Evolutionary conservation across 2,797 vertebrate species (phyloP), one percentile per base, ranked within the genome.

Genomic region (Lophura swinhoii): DNA sequence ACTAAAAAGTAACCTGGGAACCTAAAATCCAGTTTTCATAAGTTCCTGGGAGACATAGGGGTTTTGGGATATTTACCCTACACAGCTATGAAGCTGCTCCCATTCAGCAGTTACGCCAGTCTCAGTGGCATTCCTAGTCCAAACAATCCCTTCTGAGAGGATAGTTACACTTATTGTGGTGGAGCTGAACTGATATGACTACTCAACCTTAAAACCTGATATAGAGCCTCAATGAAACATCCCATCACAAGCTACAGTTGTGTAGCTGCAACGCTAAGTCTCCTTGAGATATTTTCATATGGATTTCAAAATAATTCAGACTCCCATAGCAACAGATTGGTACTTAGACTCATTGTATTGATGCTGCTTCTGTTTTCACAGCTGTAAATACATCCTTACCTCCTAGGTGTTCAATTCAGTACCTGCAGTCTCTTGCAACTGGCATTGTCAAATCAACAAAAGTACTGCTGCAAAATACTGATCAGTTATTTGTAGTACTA

Each of bases 331-430:
- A 94, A 71, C 94, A 93, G 84, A 88, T 87, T 91, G 83, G 64
- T 93, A 77, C 70, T 96, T 84, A 88, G 51, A 79, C 67, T 91
- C 74, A 49, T 44, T 0, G 9, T 43, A 14, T 44, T 72, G 70
- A 83, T 64, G 53, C 44, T 43, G 83, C 91, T 90, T 86, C 74
- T 94, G 77, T 94, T 95, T 94, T 94, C 88, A 74, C 84, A 91
- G 91, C 91, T 82, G 41, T 84, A 91, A 90, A 85, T 91, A 43
- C 86, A 88, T 58, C 31, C 60, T 77, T 90, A 7, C 70, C 60
- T 96, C 90, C 95, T 95, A 93, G 85, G 92, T 96, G 93, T 72
- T 90, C 87, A 81, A 86, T 96, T 88, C 92, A 84, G 49, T 87
- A 70, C 12, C 64, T 58, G 39, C 41, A 35, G 83, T 64, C 51